phyloP scores from a whole-genome alignment of 2,888 invertebrate genomes.

The Lasioglossum vierecki region DNA sequence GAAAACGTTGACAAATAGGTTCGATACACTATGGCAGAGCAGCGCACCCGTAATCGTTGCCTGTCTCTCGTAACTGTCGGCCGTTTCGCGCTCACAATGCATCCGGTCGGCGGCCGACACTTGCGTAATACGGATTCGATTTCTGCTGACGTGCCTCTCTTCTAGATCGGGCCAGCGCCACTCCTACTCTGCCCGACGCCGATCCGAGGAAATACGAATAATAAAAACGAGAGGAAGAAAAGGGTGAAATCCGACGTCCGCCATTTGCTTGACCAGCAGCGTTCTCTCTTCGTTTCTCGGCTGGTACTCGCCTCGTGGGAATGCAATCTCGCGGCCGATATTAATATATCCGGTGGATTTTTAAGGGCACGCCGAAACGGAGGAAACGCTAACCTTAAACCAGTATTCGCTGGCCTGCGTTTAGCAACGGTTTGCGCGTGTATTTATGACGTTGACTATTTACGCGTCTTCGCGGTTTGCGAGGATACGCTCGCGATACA shows the following conservation, averaged over 20 bases:
- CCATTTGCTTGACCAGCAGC: conserved; percentile 25
- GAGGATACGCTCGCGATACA: neutral
- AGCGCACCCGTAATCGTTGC: conserved; percentile 47
- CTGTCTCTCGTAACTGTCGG: conserved; percentile 50
- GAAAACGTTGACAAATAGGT: conserved; percentile 23
- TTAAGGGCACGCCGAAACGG: conserved; percentile 38
- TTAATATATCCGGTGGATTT: conserved; percentile 53
- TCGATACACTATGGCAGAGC: conserved; percentile 3
- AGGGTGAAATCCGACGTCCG: conserved; percentile 52
- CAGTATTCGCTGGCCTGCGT: neutral
- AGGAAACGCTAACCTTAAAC: conserved; percentile 46
- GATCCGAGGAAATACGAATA: conserved; percentile 1
- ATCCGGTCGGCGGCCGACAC: conserved; percentile 13
- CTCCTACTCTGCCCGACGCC: neutral
- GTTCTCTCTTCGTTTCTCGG: neutral
- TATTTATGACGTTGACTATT: neutral
- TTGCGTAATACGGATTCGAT: conserved; percentile 47
- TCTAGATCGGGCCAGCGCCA: neutral
- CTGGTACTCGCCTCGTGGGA: conserved; percentile 29
- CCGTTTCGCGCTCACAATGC: conserved; percentile 59
- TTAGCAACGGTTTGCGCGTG: neutral
- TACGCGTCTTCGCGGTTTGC: neutral
- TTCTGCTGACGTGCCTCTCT: conserved; percentile 11
- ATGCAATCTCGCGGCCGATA: conserved; percentile 50
- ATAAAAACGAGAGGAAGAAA: conserved; percentile 22